These are phyloP conservation scores for Nephrotoma guestfalica DNA, from an alignment of 2,888 invertebrate genomes.

Conservation along the genomic window DNA sequence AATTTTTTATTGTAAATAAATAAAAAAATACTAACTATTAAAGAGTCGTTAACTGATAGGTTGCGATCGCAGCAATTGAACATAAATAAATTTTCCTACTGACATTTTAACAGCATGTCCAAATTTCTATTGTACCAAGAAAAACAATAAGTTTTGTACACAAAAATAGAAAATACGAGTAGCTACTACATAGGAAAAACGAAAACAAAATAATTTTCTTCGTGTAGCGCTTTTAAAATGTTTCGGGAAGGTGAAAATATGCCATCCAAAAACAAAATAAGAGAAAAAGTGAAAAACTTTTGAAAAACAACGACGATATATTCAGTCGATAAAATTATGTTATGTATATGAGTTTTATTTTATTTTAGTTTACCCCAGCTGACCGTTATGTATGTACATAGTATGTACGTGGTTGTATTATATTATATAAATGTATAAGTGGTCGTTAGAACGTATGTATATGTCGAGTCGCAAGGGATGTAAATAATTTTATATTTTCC, in stretches of 20 bases:
- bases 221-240: neutral
- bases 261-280: neutral
- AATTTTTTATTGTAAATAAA: neutral
- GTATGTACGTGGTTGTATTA: neutral
- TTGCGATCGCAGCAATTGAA: neutral
- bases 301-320: constrained; percentile 1
- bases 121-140: neutral
- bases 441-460: neutral
- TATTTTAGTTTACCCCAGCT: neutral
- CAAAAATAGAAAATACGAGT: neutral
- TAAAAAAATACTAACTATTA: neutral
- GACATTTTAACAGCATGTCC: neutral
- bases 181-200: neutral
- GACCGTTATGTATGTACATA: neutral
- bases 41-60: neutral
- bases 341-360: neutral
- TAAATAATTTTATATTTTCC: neutral
- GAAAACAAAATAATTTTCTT: neutral
- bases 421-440: neutral
- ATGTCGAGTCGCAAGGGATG: neutral
- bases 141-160: neutral
- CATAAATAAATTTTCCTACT: neutral
- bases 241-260: neutral
- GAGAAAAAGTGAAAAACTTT: neutral
- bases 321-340: neutral